phyloP scores from a whole-genome alignment of 2,113 vertebrate genomes.

The Anoura caudifer region DNA sequence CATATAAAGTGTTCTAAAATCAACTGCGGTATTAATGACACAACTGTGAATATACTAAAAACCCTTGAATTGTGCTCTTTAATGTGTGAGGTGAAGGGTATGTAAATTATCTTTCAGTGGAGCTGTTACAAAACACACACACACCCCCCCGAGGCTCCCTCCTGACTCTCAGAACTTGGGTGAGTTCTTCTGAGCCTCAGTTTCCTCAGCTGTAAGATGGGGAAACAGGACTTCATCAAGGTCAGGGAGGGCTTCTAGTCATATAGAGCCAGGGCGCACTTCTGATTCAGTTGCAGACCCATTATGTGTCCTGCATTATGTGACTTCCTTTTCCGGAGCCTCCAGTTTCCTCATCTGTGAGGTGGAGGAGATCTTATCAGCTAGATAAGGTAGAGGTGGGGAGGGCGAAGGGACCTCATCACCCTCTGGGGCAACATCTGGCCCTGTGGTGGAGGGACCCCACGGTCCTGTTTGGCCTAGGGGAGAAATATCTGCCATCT shows the following conservation, averaged over 20 bases:
- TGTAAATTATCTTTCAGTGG: not conserved
- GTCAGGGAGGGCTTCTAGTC: not conserved
- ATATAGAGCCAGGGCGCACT: not conserved
- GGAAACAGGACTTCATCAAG: not conserved
- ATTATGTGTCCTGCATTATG: not conserved
- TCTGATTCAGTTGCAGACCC: not conserved
- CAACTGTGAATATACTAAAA: not conserved
- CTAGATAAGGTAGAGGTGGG: not conserved
- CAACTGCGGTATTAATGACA: too few relatives aligned
- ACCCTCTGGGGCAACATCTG: not conserved
- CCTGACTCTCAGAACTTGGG: not conserved
- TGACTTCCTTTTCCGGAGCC: not conserved
- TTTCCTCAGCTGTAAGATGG: not conserved
- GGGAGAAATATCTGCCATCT: not conserved
- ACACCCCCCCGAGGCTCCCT: not conserved
- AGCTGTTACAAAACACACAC: not conserved
- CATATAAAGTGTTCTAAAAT: not conserved
- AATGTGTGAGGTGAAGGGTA: not conserved
- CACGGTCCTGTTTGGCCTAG: not conserved
- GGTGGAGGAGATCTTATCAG: not conserved
- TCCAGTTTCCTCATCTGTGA: not conserved
- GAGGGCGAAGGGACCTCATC: not conserved
- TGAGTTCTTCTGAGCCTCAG: not conserved
- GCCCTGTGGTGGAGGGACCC: too few relatives aligned
- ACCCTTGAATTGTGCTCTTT: too few relatives aligned